Evolutionary conservation across 2,113 vertebrate species (phyloP).

Genomic region (Suricata suricatta): DNA sequence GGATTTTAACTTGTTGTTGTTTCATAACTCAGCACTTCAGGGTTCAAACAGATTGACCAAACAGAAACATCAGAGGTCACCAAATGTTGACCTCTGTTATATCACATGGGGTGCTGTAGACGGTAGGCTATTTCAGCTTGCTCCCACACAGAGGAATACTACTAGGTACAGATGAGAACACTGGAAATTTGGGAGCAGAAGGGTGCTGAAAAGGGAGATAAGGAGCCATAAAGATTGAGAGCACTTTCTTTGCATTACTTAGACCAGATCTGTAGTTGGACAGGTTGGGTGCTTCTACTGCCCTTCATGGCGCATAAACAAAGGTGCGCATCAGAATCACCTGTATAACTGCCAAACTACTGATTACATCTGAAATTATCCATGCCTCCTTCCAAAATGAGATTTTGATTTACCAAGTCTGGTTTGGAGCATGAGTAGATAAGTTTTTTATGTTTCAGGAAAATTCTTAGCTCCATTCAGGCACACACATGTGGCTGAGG

Average conservation of each 20-base stretch:
- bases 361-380: neutral
- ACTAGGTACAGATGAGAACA: neutral
- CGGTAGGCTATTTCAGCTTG: neutral
- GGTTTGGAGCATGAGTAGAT: neutral
- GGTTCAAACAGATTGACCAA: neutral
- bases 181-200: neutral
- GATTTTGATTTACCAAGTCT: neutral
- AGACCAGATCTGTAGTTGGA: neutral
- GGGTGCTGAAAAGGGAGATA: neutral
- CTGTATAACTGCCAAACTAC: neutral
- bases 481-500: neutral
- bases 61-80: neutral
- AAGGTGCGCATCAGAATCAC: neutral
- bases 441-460: neutral
- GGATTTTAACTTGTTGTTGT: neutral
- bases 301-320: neutral
- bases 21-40: neutral
- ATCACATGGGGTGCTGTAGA: neutral
- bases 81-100: neutral
- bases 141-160: neutral
- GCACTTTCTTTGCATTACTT: neutral
- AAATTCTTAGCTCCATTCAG: neutral
- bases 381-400: rapidly evolving
- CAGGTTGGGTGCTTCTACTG: neutral
- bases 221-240: neutral